Evolutionary conservation across 2,888 invertebrate species (phyloP), one percentile per base, ranked within the genome.

Genomic region (Lasioglossum lativentre): DNA sequence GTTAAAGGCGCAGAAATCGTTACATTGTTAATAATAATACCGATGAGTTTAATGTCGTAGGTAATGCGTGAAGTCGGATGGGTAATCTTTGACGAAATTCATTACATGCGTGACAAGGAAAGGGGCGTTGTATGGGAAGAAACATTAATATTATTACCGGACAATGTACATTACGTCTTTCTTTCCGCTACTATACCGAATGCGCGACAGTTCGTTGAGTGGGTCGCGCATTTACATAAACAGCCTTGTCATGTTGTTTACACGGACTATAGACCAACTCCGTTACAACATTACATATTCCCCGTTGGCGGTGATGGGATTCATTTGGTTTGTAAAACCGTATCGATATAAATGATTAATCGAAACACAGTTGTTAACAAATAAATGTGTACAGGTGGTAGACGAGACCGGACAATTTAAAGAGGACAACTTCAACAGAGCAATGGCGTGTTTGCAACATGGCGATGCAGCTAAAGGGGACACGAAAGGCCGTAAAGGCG

Each of bases 121-220:
- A 96, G 99, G 93, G 99, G 99, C 76, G 99, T 99, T 14, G 99
- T 99, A 1, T 99, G 99, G 99, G 99, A 99, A 96, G 99, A 99
- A 96, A 99, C 99, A 0, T 96, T 99, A 56, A 99, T 99, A 93
- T 96, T 99, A 52, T 95, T 99, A 63, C 99, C 99, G 0, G 99
- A 99, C 95, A 99, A 99, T 94, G 99, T 99, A 0, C 99, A 99
- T 94, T 99, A 99, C 95, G 99, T 99, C 10, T 99, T 99, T 95
- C 96, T 99, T 0, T 99, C 99, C 0, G 99, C 99, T 19, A 99
- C 99, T 0, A 99, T 99, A 92, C 99, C 99, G 3, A 99, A 99
- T 95, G 99, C 99, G 4, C 96, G 98, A 5, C 99, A 99, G 95
- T 98, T 98, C 95, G 98, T 97, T 0, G 98, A 98, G 95, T 98